Percentiles rank a stretch among this genome's conserved stretches.
Evolutionary conservation across 2,888 invertebrate species (phyloP).

Genomic region (Balanococcus diminutus): DNA sequence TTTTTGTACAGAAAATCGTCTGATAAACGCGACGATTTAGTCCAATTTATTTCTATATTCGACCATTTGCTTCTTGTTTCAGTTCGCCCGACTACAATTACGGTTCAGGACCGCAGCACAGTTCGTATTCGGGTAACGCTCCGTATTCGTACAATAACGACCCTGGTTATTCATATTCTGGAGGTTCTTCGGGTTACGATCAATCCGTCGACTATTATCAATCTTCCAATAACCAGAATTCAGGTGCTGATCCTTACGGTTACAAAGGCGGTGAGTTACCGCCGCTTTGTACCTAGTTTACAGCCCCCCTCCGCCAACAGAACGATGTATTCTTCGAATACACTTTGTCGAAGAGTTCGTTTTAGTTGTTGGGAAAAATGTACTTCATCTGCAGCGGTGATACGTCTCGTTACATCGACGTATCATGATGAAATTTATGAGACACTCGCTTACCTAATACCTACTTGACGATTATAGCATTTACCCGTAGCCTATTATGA

Average conservation of each 20-base stretch:
- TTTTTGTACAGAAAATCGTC: not conserved
- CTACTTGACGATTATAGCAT: not conserved
- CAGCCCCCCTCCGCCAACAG: not conserved
- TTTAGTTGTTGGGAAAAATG: not conserved
- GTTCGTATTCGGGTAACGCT: not conserved
- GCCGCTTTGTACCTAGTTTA: too few relatives aligned
- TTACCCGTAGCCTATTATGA: not conserved
- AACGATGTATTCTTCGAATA: not conserved
- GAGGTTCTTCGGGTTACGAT: not conserved
- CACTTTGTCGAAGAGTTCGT: not conserved
- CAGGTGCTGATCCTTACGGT: not conserved
- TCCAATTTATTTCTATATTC: too few relatives aligned
- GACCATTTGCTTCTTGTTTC: not conserved
- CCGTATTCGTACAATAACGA: constrained; percentile 24
- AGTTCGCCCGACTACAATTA: constrained; percentile 12
- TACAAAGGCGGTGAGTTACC: constrained; percentile 25
- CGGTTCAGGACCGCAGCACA: not conserved
- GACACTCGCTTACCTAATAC: not conserved
- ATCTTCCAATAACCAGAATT: not conserved
- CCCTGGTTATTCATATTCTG: not conserved
- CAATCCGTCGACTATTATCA: not conserved
- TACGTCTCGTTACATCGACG: not conserved
- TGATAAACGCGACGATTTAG: too few relatives aligned
- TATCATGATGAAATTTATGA: not conserved
- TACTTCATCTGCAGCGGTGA: not conserved